Evolutionary conservation across 2,888 invertebrate species (phyloP), one percentile per base, ranked within the genome.

Genomic region (Galeruca laticollis): DNA sequence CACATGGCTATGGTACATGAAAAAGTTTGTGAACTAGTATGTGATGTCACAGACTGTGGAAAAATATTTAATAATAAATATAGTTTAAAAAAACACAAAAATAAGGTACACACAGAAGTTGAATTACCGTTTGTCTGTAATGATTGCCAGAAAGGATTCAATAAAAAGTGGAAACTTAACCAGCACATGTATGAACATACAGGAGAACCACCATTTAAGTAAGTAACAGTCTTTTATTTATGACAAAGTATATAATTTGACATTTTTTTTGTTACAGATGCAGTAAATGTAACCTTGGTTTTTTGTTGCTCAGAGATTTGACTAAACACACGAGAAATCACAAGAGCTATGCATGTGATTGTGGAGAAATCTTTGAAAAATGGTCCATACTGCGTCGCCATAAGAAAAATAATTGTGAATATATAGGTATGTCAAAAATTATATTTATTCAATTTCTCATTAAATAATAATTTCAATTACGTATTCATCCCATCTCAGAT

Each of bases 251-350:
- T 20, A 20, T 33, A n/a, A 11, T n/a, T 37, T 33, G 33, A 51
- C 43, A 59, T n/a, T 59, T 21, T 31, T 47, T 47, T 26, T 57
- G 51, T 62, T 78, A 64, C 70, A 81, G 81, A 43, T 83, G 83
- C 71, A 74, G 73, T 33, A 54, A 70, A 20, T 84, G 83, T 70
- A 66, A 73, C 21, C 43, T 69, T 15, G 71, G 69, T 13, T 84
- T 82, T 75, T 59, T 70, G 26, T 75, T 76, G 31, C 68, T 52
- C n/a, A 59, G 72, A 40, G 72, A 76, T 26, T 78, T 74, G 60
- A 79, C 75, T 40, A 81, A 79, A 66, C 83, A 84, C 68, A 78
- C 75, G 68, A 76, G 77, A 62, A 73, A 71, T 18, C 83, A 84
- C 67, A 80, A 77, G 68, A 77, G 68, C 5, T 82, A 81, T 60